Percentiles rank a stretch among this genome's conserved stretches.
Conservation (phyloP, 2,797 vertebrate genomes). For the Selene dorsalis region DNA sequence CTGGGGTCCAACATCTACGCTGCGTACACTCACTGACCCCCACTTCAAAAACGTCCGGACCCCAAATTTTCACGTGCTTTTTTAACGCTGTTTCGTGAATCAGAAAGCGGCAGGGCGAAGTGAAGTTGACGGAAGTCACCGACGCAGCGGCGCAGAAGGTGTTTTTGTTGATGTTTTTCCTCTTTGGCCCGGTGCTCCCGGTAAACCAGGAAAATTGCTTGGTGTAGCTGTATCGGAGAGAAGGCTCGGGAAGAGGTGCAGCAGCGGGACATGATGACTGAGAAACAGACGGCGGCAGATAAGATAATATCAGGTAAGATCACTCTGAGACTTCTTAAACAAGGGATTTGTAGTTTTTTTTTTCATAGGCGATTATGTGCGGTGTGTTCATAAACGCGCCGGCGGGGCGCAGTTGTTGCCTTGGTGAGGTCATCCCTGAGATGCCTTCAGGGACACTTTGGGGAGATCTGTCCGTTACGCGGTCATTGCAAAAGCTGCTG, state of each 20-base stretch:
- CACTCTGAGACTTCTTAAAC: background rate
- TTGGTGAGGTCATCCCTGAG: background rate
- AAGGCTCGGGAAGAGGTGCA: constrained; percentile 67
- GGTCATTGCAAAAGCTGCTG: too few species aligned
- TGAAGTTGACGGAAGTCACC: constrained; percentile 3
- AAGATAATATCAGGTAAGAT: constrained; percentile 78
- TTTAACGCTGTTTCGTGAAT: background rate
- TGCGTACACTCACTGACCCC: constrained; percentile 42
- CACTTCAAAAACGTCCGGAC: constrained; percentile 39
- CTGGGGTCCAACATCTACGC: constrained; percentile 76
- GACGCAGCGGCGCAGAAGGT: constrained; percentile 13
- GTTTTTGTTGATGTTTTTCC: background rate
- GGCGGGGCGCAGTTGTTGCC: background rate
- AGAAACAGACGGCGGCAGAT: constrained; percentile 74
- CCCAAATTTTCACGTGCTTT: constrained; percentile 38
- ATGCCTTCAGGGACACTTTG: constrained; percentile 17
- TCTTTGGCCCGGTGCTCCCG: constrained; percentile 45
- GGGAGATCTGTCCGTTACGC: background rate
- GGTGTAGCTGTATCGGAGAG: constrained; percentile 74
- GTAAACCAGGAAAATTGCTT: constrained; percentile 72
- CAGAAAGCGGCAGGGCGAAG: constrained; percentile 1
- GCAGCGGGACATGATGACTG: constrained; percentile 76
- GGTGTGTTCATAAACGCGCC: background rate
- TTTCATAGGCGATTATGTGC: background rate
- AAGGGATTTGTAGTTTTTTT: background rate